Evolutionary conservation across 2,113 vertebrate genomes (phyloP).

Genomic region (Bambusicola thoracicus): DNA sequence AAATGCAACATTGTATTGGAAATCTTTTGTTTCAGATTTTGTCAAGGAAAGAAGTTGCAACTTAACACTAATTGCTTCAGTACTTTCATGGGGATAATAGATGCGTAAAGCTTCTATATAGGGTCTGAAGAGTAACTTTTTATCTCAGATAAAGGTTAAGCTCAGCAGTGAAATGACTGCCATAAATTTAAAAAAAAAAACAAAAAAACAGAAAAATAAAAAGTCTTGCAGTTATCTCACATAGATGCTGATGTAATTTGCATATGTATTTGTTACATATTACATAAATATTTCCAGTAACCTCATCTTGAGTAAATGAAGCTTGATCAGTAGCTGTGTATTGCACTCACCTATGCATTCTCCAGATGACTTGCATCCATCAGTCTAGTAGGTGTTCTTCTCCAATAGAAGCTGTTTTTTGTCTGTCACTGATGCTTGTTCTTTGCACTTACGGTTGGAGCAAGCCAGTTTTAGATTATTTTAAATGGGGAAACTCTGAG

Average conservation of each 20-base stretch:
- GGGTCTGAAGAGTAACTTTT: constrained; percentile 43
- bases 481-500: constrained; percentile 57
- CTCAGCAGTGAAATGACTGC: constrained; percentile 31
- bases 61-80: constrained; percentile 57
- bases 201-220: not conserved
- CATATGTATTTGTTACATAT: constrained; percentile 8
- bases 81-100: constrained; percentile 46
- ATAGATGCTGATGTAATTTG: constrained; percentile 48
- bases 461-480: constrained; percentile 55
- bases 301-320: constrained; percentile 41
- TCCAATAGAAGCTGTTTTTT: constrained; percentile 14
- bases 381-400: constrained; percentile 37
- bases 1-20: constrained; percentile 40
- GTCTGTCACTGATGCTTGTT: constrained; percentile 49
- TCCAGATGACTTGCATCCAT: constrained; percentile 39
- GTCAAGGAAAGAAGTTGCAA: constrained; percentile 25
- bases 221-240: constrained; percentile 53
- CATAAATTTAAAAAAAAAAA: not conserved
- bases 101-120: constrained; percentile 29
- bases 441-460: constrained; percentile 68
- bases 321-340: constrained; percentile 35
- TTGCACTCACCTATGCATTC: constrained; percentile 61
- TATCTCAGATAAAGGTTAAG: constrained; percentile 49
- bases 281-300: constrained; percentile 56
- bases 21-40: constrained; percentile 29